phyloP scores from a whole-genome alignment of 2,113 vertebrate genomes.

The Potamarius usumacintae region DNA sequence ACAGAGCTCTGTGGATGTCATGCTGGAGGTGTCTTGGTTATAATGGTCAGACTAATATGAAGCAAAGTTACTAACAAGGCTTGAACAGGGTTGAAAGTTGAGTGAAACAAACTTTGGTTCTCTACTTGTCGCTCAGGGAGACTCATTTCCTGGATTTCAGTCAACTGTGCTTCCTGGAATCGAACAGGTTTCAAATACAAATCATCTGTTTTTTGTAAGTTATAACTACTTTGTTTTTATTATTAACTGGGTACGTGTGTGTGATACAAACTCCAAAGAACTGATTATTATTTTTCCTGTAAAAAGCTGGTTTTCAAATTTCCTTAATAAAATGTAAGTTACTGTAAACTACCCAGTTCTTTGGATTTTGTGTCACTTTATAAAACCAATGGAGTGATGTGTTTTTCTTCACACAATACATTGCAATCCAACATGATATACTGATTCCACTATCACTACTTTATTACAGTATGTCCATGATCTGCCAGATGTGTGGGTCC shows the following conservation, averaged over 20 bases:
- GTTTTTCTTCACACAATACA: neutral
- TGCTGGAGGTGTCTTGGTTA: slow-evolving; percentile 10
- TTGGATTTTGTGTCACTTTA: neutral
- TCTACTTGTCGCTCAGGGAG: neutral
- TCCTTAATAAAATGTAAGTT: neutral
- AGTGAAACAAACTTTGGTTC: neutral
- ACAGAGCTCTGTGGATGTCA: neutral
- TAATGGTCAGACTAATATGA: slow-evolving; percentile 9
- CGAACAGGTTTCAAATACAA: neutral
- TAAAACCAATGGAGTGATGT: neutral
- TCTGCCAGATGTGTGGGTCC: neutral
- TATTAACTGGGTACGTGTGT: neutral
- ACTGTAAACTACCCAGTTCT: neutral
- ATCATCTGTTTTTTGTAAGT: neutral
- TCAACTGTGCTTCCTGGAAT: neutral
- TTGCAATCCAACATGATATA: neutral
- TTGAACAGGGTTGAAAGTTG: slow-evolving; percentile 12
- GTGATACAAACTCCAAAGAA: neutral
- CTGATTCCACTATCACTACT: neutral
- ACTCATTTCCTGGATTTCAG: neutral
- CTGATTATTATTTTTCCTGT: neutral
- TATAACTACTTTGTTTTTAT: neutral
- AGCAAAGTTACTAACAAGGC: slow-evolving; percentile 7
- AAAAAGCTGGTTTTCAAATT: neutral
- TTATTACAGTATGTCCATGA: neutral